Percentiles rank a stretch among this genome's conserved stretches.
These are phyloP conservation scores for Lerema accius DNA, from an alignment of 1,140 invertebrate species.

Conservation along the genomic window DNA sequence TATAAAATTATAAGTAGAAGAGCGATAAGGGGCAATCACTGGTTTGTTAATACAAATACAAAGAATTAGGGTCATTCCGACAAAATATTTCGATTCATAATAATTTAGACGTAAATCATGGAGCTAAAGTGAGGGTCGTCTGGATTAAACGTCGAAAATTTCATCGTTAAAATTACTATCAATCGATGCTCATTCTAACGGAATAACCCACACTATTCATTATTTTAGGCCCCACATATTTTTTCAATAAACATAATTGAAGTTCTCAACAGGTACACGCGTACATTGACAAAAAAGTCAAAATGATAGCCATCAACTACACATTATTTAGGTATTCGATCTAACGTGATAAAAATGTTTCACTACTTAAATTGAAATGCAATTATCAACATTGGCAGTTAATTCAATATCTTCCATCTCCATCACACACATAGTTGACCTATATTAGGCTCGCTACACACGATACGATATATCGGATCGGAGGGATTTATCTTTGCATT, in stretches of 20 bases:
- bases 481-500: constrained; percentile 1
- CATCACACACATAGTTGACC: not conserved
- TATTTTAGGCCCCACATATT: constrained; percentile 65
- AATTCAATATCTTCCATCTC: constrained; percentile 30
- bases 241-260: constrained; percentile 44
- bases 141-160: too few species aligned
- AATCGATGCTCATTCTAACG: not conserved
- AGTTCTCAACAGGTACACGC: constrained; percentile 70
- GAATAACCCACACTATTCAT: constrained; percentile 38
- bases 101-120: not conserved
- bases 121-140: too few species aligned
- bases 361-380: constrained; percentile 60
- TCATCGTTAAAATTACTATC: not conserved
- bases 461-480: not conserved
- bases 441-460: not conserved
- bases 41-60: constrained; percentile 12
- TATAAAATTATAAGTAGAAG: constrained; percentile 11
- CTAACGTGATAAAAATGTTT: constrained; percentile 56
- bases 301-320: constrained; percentile 63
- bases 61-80: constrained; percentile 1
- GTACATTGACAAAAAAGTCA: constrained; percentile 71
- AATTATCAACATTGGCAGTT: constrained; percentile 34
- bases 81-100: not conserved
- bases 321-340: constrained; percentile 50
- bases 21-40: constrained; percentile 12